Conservation (phyloP, 2,888 invertebrate species). For the Candidula unifasciata region DNA sequence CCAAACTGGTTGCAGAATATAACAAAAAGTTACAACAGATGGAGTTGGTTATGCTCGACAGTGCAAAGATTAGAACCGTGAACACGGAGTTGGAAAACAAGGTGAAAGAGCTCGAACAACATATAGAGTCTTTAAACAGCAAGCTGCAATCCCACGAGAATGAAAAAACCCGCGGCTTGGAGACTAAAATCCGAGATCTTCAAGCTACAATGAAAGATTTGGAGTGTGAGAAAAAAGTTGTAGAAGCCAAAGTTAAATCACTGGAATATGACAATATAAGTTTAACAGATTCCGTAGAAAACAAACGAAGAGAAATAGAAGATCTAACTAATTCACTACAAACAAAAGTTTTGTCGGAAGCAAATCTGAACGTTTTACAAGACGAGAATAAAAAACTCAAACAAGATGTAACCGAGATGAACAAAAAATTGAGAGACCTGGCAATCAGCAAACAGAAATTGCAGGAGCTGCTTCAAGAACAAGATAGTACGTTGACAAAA, state of each 20-base stretch:
- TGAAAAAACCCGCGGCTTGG: constrained; percentile 53
- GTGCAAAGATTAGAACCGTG: constrained; percentile 62
- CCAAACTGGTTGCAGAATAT: constrained; percentile 50
- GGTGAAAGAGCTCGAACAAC: constrained; percentile 59
- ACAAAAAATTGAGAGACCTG: constrained; percentile 55
- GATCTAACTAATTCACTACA: constrained; percentile 51
- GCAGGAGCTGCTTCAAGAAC: constrained; percentile 16
- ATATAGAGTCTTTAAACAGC: constrained; percentile 55
- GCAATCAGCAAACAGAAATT: constrained; percentile 45
- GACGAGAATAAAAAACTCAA: constrained; percentile 55
- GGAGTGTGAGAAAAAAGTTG: constrained; percentile 57
- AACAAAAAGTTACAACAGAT: constrained; percentile 42
- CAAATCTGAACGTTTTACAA: constrained; percentile 49
- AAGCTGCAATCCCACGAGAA: constrained; percentile 57
- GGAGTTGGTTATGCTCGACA: constrained; percentile 55
- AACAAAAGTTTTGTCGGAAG: constrained; percentile 46
- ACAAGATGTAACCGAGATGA: constrained; percentile 56
- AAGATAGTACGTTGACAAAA: constrained; percentile 43
- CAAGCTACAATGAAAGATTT: constrained; percentile 55
- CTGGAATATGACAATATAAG: constrained; percentile 56
- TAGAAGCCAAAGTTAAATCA: constrained; percentile 55
- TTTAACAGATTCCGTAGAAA: constrained; percentile 44
- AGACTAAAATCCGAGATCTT: constrained; percentile 58
- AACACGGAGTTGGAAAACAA: constrained; percentile 59
- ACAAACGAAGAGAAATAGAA: constrained; percentile 51